Evolutionary conservation across 2,888 invertebrate species (phyloP).

Genomic region (Plebejus argus): DNA sequence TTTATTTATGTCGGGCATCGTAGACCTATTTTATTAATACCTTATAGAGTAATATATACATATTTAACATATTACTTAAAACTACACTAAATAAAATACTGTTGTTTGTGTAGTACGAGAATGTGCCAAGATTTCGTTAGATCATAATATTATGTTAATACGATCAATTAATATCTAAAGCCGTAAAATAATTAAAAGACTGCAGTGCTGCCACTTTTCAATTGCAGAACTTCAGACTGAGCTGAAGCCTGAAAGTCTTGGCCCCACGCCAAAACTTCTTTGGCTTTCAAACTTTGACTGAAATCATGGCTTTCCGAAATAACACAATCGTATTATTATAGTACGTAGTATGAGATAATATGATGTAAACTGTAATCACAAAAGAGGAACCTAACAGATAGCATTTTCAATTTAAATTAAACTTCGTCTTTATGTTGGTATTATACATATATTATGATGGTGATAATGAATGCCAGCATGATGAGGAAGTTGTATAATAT

Average conservation of each 20-base stretch:
- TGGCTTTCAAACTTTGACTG: background rate
- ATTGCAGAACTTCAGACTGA: constrained; percentile 14
- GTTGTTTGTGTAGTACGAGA: background rate
- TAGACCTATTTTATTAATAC: too few species aligned
- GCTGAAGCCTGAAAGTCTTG: constrained; percentile 19
- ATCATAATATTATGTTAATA: constrained; percentile 32
- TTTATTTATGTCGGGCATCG: too few species aligned
- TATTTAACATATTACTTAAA: too few species aligned
- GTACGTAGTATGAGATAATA: background rate
- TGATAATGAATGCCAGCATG: background rate
- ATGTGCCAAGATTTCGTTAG: background rate
- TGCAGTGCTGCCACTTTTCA: constrained; percentile 17
- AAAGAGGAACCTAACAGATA: background rate
- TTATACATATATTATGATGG: too few species aligned
- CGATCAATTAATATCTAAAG: constrained; percentile 3
- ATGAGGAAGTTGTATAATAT: background rate
- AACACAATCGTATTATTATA: constrained; percentile 2
- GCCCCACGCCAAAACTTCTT: background rate
- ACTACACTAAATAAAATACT: too few species aligned
- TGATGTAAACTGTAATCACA: background rate
- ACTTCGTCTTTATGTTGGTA: background rate
- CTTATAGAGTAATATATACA: too few species aligned
- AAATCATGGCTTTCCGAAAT: background rate
- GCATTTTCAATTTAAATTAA: background rate
- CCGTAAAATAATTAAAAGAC: constrained; percentile 12